Evolutionary conservation across 2,113 vertebrate species (phyloP).

Genomic region (Cercocebus atys): DNA sequence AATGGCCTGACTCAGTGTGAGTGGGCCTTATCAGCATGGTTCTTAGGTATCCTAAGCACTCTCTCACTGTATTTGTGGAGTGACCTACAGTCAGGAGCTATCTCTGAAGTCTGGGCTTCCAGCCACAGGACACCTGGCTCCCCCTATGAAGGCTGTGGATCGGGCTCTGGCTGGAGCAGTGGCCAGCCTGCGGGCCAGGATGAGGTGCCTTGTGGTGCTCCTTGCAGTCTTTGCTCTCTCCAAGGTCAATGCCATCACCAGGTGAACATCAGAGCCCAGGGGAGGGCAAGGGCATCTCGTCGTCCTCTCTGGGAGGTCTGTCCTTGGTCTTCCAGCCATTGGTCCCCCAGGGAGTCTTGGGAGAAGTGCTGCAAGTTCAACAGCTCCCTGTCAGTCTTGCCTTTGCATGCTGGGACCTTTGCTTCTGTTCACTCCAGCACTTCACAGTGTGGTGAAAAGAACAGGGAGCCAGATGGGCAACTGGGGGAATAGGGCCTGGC

Average conservation of each 20-base stretch:
- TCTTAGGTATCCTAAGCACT: neutral
- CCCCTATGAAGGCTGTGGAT: constrained; percentile 31
- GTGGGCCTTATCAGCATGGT: constrained; percentile 14
- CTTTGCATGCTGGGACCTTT: neutral
- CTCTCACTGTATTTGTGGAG: constrained; percentile 27
- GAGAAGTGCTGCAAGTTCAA: too few species aligned
- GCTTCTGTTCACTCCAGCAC: neutral
- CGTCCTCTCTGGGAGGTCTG: neutral
- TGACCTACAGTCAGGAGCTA: constrained; percentile 2
- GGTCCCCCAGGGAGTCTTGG: accelerated
- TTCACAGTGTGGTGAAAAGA: neutral
- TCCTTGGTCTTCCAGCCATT: neutral
- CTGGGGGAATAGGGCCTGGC: neutral
- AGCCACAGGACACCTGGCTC: neutral
- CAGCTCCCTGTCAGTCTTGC: accelerated
- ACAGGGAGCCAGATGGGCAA: neutral
- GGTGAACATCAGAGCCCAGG: constrained; percentile 68
- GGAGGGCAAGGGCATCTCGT: accelerated
- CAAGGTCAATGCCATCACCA: constrained; percentile 71
- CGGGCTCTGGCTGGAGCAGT: neutral
- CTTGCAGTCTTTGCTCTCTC: constrained; percentile 79
- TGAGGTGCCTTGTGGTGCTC: constrained; percentile 82
- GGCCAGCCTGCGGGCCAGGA: neutral
- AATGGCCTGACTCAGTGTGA: too few species aligned
- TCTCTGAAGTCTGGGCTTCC: constrained; percentile 13